Conservation (phyloP, 37 sponge, comb jelly and placozoan genomes). For the Eunapius fragilis region DNA sequence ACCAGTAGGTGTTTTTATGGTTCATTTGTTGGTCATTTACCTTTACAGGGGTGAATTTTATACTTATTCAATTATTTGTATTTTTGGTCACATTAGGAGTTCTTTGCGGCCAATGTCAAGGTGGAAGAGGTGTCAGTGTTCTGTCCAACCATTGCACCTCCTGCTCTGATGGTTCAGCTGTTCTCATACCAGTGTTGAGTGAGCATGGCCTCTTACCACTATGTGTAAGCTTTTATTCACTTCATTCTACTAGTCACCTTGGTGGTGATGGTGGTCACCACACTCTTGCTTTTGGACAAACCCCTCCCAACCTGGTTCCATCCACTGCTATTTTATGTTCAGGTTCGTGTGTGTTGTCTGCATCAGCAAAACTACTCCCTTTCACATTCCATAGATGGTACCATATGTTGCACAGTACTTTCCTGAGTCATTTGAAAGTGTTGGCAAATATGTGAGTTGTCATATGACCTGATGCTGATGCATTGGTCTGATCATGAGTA, state of each 20-base stretch:
- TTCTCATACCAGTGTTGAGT: slow-evolving; percentile 29
- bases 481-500: background rate
- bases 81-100: slow-evolving; percentile 31
- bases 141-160: slow-evolving; percentile 32
- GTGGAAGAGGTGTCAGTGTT: slow-evolving; percentile 37
- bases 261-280: background rate
- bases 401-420: slow-evolving; percentile 22
- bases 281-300: background rate
- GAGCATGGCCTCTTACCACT: background rate
- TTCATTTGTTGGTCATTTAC: too few species aligned
- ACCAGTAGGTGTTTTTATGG: too few species aligned
- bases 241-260: background rate
- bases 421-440: slow-evolving; percentile 23
- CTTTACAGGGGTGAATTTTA: too few species aligned
- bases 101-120: slow-evolving; percentile 54
- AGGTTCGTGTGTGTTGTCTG: background rate
- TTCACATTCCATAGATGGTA: slow-evolving; percentile 9
- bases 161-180: slow-evolving; percentile 44
- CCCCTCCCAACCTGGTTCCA: background rate
- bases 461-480: background rate
- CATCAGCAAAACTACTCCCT: background rate
- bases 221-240: background rate
- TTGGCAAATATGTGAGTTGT: slow-evolving; percentile 30
- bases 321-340: background rate
- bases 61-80: too few species aligned